Evolutionary conservation across 2,797 vertebrate species (phyloP).

Genomic region (Bufotes viridis): DNA sequence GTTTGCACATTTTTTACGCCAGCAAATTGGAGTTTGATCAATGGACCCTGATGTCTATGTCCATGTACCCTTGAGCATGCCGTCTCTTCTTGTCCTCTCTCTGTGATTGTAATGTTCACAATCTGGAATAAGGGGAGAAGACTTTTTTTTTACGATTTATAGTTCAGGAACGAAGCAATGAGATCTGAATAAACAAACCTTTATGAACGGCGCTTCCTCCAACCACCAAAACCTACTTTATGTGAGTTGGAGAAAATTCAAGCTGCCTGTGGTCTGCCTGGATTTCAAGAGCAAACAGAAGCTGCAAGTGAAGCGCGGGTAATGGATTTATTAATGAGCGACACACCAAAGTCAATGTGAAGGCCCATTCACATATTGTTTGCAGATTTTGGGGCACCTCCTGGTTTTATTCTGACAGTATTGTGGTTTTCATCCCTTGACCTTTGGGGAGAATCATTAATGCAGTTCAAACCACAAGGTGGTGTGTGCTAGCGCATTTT

Average conservation of each 20-base stretch:
- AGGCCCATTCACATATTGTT: background rate
- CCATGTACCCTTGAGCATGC: too few species aligned
- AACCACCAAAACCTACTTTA: background rate
- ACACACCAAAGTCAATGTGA: background rate
- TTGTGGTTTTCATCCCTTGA: too few species aligned
- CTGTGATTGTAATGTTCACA: background rate
- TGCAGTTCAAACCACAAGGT: background rate
- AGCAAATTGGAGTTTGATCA: too few species aligned
- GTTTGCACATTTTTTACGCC: too few species aligned
- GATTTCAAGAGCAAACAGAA: constrained; percentile 10
- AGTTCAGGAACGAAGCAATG: background rate
- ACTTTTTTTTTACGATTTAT: background rate
- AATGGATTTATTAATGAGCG: background rate
- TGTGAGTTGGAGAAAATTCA: constrained; percentile 16
- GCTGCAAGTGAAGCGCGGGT: background rate
- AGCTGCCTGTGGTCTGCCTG: constrained; percentile 3
- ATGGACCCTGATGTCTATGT: too few species aligned
- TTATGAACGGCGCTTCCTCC: background rate
- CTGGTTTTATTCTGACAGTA: background rate
- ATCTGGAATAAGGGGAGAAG: background rate
- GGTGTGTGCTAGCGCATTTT: background rate
- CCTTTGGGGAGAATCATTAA: too few species aligned
- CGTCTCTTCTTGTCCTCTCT: background rate
- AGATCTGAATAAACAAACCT: background rate
- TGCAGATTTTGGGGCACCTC: background rate